phyloP scores from a whole-genome alignment of 2,888 invertebrate species.

The Eristalis tenax region DNA sequence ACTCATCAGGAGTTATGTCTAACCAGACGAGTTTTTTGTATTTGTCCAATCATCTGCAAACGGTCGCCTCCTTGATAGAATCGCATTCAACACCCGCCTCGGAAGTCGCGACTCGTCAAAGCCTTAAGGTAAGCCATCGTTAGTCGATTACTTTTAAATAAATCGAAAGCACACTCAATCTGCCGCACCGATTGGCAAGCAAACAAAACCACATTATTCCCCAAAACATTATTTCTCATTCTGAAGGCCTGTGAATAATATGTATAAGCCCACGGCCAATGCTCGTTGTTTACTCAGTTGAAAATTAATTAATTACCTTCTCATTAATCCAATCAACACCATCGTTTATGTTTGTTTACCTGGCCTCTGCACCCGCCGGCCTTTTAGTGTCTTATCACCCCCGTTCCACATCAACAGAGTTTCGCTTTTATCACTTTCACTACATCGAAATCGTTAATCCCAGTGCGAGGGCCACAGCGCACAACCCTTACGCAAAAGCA shows the following conservation, averaged over 20 bases:
- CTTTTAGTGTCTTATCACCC: constrained; percentile 27
- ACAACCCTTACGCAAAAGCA: background rate
- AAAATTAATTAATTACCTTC: background rate
- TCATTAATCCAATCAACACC: constrained; percentile 27
- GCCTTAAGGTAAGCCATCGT: no score
- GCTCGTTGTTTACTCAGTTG: background rate
- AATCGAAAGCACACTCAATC: background rate
- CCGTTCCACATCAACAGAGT: constrained; percentile 23
- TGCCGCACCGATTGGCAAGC: background rate
- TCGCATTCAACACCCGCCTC: no score
- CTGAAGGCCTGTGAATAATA: background rate
- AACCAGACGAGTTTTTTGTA: no score
- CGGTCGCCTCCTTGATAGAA: no score
- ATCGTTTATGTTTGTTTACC: constrained; percentile 2
- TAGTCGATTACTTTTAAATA: background rate
- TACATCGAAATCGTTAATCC: constrained; percentile 15
- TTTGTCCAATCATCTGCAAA: no score
- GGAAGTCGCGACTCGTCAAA: no score
- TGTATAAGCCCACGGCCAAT: background rate
- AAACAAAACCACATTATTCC: background rate
- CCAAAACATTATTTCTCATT: background rate
- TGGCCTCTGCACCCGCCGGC: background rate
- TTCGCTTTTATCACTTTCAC: constrained; percentile 36
- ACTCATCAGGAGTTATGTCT: no score
- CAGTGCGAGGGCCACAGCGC: background rate